Conservation (phyloP, 2,888 invertebrate species). For the Lochmaea crataegi region DNA sequence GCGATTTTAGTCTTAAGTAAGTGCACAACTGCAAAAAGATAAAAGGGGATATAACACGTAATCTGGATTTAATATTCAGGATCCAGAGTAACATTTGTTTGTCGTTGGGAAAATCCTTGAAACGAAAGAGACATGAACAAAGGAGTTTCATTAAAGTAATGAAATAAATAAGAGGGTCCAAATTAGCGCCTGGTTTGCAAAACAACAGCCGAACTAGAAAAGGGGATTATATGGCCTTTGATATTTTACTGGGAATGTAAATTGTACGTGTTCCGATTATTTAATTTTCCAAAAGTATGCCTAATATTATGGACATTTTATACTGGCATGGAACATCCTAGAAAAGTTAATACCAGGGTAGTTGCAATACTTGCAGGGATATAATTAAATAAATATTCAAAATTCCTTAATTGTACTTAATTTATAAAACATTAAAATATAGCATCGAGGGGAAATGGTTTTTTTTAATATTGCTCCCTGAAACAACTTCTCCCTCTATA, state of each 20-base stretch:
- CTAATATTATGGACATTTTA: slow-evolving; percentile 53
- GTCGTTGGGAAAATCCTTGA: slow-evolving; percentile 51
- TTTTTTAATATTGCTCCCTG: no score
- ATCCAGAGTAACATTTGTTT: slow-evolving; percentile 38
- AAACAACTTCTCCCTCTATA: no score
- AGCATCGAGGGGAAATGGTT: no score
- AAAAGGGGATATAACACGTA: slow-evolving; percentile 32
- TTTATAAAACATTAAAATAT: not conserved
- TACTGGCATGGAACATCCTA: not conserved
- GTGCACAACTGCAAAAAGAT: slow-evolving; percentile 31
- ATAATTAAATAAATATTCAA: not conserved
- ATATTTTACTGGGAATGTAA: slow-evolving; percentile 54
- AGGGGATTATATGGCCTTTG: slow-evolving; percentile 56
- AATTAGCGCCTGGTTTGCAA: slow-evolving; percentile 60
- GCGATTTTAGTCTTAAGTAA: slow-evolving; percentile 18
- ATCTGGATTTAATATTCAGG: slow-evolving; percentile 36
- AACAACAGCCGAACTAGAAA: slow-evolving; percentile 53
- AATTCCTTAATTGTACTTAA: not conserved
- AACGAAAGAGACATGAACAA: slow-evolving; percentile 57
- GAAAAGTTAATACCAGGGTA: not conserved
- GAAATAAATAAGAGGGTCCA: slow-evolving; percentile 59
- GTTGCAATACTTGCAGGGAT: not conserved
- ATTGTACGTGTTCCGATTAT: slow-evolving; percentile 58
- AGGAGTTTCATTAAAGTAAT: slow-evolving; percentile 61
- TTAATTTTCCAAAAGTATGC: slow-evolving; percentile 55